These are phyloP conservation scores for Apotomis capreana DNA, from an alignment of 2,888 invertebrate species.

Conservation along the genomic window DNA sequence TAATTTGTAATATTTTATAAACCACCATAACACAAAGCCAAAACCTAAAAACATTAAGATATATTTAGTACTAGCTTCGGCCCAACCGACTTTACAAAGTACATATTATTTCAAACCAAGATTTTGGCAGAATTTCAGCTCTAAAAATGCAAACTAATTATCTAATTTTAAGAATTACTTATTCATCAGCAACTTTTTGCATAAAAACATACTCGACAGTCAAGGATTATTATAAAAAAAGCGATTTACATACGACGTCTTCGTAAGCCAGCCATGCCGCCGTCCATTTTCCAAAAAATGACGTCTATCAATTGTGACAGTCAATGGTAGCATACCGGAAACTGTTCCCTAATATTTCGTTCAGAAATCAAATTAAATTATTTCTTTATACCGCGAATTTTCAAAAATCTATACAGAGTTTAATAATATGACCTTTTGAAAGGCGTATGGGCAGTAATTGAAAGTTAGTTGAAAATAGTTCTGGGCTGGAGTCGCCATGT, in stretches of 20 bases:
- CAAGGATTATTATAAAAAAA: constrained; percentile 28
- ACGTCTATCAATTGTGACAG: not conserved
- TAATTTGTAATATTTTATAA: constrained; percentile 28
- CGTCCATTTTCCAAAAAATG: too few species aligned
- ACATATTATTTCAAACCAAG: constrained; percentile 27
- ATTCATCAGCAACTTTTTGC: constrained; percentile 26
- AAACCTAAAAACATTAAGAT: constrained; percentile 7
- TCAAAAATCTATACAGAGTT: too few species aligned
- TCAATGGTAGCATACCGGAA: constrained; percentile 20
- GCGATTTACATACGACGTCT: constrained; percentile 6
- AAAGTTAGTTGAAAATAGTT: too few species aligned
- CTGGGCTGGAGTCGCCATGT: too few species aligned
- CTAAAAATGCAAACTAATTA: constrained; percentile 20
- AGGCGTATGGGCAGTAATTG: too few species aligned
- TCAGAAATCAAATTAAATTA: too few species aligned
- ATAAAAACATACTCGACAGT: constrained; percentile 25
- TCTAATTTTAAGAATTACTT: constrained; percentile 11
- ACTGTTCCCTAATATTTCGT: too few species aligned
- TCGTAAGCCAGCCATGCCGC: not conserved
- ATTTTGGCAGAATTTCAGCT: constrained; percentile 17
- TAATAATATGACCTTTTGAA: too few species aligned
- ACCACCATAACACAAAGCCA: constrained; percentile 26
- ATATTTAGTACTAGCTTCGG: constrained; percentile 1
- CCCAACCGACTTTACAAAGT: constrained; percentile 14
- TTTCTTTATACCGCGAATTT: too few species aligned